Conservation (phyloP, 2,888 invertebrate genomes). For the Polyommatus iphigenia region DNA sequence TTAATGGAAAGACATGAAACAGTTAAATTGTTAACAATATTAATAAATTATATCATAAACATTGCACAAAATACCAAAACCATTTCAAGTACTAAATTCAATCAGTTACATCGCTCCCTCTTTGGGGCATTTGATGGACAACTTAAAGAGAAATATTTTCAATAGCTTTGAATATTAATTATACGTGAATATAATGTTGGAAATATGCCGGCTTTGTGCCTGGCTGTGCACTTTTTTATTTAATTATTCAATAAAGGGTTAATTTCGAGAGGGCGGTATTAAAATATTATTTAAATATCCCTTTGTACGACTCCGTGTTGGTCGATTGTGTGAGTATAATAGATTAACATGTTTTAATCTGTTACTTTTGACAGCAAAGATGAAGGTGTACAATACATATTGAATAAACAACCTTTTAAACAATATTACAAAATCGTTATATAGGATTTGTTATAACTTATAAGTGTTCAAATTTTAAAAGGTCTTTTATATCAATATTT, state of each 20-base stretch:
- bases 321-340: conserved; percentile 29
- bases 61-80: conserved; percentile 18
- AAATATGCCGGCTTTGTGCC: conserved; percentile 49
- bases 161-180: conserved; percentile 74
- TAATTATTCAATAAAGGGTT: conserved; percentile 49
- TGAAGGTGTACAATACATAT: conserved; percentile 15
- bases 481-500: too few relatives aligned
- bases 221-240: conserved; percentile 46
- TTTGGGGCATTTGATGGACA: conserved; percentile 62
- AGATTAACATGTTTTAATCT: conserved; percentile 9
- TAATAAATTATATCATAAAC: neutral
- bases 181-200: conserved; percentile 55
- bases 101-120: conserved; percentile 40
- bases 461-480: too few relatives aligned
- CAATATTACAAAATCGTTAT: neutral
- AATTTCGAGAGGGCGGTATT: conserved; percentile 37
- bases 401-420: neutral
- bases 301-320: conserved; percentile 1
- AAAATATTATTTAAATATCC: conserved; percentile 34
- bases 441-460: neutral
- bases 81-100: conserved; percentile 44
- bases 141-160: conserved; percentile 67
- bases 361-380: neutral
- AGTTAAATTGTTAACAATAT: neutral
- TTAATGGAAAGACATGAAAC: neutral